phyloP scores from a whole-genome alignment of 2,888 invertebrate species.

The Toxonevra muliebris region DNA sequence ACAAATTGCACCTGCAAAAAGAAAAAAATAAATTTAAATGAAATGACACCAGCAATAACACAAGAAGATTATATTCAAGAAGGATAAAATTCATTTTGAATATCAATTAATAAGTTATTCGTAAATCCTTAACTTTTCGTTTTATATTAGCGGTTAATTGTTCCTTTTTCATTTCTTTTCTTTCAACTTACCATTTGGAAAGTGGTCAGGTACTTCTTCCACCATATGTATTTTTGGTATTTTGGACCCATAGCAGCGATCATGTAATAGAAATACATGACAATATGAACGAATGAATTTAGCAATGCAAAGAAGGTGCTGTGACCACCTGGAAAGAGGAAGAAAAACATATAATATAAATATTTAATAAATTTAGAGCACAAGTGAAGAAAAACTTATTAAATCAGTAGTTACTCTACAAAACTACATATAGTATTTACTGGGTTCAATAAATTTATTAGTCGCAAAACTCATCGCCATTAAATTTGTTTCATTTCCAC shows the following conservation, averaged over 20 bases:
- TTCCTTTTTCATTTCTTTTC: too few relatives aligned
- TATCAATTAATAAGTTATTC: too few relatives aligned
- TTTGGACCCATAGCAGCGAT: constrained; percentile 92
- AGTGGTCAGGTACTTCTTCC: constrained; percentile 95
- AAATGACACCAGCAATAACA: neutral
- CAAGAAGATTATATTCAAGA: neutral
- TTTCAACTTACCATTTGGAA: constrained; percentile 84
- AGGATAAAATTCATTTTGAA: neutral
- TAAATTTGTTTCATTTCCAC: too few relatives aligned
- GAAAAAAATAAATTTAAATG: constrained; percentile 22
- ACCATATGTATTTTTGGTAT: constrained; percentile 95
- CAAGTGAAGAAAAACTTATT: too few relatives aligned
- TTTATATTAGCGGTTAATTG: too few relatives aligned
- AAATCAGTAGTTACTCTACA: too few relatives aligned
- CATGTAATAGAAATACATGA: constrained; percentile 98
- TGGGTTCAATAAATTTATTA: too few relatives aligned
- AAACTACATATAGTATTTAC: too few relatives aligned
- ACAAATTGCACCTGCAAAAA: constrained; percentile 86
- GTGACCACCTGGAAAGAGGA: constrained; percentile 80
- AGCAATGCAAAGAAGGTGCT: constrained; percentile 95
- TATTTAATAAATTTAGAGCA: too few relatives aligned
- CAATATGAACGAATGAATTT: constrained; percentile 94
- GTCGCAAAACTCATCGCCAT: too few relatives aligned
- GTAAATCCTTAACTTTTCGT: too few relatives aligned
- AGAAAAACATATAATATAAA: neutral